A percentile compares a stretch with the other conserved stretches of the same genome.
Evolutionary conservation across 2,888 invertebrate genomes (phyloP).

Genomic region (Ophioninae sp.): DNA sequence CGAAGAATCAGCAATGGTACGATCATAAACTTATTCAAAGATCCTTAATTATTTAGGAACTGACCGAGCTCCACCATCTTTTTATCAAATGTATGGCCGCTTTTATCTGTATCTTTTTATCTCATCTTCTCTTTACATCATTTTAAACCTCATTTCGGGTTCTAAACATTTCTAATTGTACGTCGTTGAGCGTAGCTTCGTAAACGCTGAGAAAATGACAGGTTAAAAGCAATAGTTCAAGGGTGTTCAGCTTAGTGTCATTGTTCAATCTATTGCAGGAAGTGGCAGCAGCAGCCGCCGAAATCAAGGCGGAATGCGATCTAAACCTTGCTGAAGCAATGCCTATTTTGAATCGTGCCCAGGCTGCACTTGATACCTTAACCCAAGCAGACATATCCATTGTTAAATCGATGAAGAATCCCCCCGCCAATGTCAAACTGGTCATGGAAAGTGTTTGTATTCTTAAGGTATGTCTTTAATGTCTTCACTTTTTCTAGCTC

Average conservation of each 20-base stretch:
- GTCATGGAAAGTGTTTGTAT: constrained; percentile 98
- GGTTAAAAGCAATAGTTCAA: background rate
- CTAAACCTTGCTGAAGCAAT: constrained; percentile 94
- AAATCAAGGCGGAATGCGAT: constrained; percentile 96
- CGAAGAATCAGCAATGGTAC: constrained; percentile 87
- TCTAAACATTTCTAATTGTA: background rate
- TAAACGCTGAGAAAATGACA: background rate
- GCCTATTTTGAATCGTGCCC: constrained; percentile 93
- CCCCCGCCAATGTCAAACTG: constrained; percentile 93
- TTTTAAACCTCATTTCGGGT: background rate
- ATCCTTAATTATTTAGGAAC: background rate
- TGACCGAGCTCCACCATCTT: background rate
- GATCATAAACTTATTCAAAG: background rate
- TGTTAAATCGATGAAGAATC: constrained; percentile 98
- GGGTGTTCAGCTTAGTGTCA: background rate
- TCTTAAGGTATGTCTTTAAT: constrained; percentile 85
- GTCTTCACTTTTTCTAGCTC: background rate
- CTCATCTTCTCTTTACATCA: no score
- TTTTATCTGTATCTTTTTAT: background rate
- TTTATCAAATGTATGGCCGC: background rate
- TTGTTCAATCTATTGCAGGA: constrained; percentile 66
- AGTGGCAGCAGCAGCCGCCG: constrained; percentile 85
- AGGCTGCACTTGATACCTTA: constrained; percentile 93
- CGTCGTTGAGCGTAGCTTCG: background rate
- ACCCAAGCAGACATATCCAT: constrained; percentile 95